phyloP scores from a whole-genome alignment of 2,113 vertebrate species.

The Semicossyphus pulcher region DNA sequence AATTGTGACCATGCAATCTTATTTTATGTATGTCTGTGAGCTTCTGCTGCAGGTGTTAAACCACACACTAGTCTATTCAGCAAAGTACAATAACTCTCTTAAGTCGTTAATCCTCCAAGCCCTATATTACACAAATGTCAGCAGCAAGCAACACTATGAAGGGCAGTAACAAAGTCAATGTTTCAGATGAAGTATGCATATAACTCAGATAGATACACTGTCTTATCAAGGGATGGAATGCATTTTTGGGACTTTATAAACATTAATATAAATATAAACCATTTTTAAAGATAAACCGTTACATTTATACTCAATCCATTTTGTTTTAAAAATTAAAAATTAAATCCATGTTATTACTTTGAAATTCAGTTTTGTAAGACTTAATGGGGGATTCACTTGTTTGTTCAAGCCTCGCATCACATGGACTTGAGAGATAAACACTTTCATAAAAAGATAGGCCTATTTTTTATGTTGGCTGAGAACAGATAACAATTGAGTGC shows the following conservation, averaged over 20 bases:
- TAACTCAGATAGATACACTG: background rate
- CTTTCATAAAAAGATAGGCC: no score
- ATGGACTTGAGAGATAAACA: no score
- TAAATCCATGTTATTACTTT: background rate
- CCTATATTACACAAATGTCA: slow-evolving; percentile 3
- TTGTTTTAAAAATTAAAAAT: no score
- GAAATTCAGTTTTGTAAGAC: background rate
- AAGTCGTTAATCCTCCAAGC: slow-evolving; percentile 15
- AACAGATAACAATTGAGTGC: no score
- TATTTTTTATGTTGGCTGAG: no score
- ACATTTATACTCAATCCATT: no score
- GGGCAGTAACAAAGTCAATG: background rate
- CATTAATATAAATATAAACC: no score
- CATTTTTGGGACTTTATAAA: background rate
- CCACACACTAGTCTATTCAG: background rate
- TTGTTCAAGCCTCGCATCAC: background rate
- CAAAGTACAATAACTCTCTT: slow-evolving; percentile 1
- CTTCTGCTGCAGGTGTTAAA: background rate
- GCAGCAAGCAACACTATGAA: slow-evolving; percentile 21
- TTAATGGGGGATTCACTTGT: slow-evolving; percentile 25
- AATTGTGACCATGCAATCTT: background rate
- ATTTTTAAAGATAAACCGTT: no score
- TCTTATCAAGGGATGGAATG: background rate
- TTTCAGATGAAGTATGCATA: no score
- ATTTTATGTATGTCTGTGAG: background rate